These are phyloP conservation scores for Etheostoma cragini DNA, from an alignment of 2,113 vertebrate species.

Conservation along the genomic window DNA sequence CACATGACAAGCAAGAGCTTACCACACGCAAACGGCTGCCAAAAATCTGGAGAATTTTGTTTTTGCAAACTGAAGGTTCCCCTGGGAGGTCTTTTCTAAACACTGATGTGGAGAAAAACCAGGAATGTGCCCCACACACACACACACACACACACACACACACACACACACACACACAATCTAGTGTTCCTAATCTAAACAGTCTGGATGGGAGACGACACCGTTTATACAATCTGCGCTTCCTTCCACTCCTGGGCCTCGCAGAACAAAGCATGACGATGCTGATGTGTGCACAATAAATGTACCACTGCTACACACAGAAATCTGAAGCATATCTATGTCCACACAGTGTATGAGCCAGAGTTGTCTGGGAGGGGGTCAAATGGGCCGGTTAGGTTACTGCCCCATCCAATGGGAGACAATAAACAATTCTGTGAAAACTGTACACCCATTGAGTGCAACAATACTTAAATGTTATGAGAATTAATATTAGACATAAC, in stretches of 20 bases:
- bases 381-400: neutral
- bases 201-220: slow-evolving; percentile 50
- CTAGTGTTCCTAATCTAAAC: slow-evolving; percentile 60
- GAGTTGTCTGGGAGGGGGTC: neutral
- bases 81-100: slow-evolving; percentile 75
- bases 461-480: neutral
- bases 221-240: slow-evolving; percentile 50
- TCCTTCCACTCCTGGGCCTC: slow-evolving; percentile 27
- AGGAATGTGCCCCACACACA: slow-evolving; percentile 52
- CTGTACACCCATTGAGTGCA: neutral
- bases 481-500: neutral
- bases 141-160: slow-evolving; percentile 42
- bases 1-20: slow-evolving; percentile 56
- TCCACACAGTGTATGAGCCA: neutral
- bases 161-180: slow-evolving; percentile 40
- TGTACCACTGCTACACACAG: neutral
- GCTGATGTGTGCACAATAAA: slow-evolving; percentile 15
- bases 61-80: slow-evolving; percentile 68
- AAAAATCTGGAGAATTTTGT: slow-evolving; percentile 80
- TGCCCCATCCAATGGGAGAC: neutral
- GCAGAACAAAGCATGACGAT: slow-evolving; percentile 29
- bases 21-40: slow-evolving; percentile 72
- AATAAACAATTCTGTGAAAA: neutral
- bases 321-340: neutral
- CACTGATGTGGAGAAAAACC: slow-evolving; percentile 41